phyloP scores from a whole-genome alignment of 1,140 invertebrate species.

The Drosophila mauritiana region DNA sequence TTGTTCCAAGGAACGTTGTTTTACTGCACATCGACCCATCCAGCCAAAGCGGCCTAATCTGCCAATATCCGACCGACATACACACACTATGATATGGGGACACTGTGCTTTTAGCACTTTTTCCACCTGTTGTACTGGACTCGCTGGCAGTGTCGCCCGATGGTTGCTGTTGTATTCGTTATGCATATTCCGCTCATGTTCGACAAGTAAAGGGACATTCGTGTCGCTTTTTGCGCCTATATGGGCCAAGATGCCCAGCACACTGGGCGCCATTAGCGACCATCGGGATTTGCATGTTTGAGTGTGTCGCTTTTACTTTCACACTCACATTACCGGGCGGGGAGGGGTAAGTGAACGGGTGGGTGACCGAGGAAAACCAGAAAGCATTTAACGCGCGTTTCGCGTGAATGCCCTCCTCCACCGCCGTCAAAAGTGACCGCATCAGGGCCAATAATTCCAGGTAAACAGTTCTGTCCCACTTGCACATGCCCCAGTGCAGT shows the following conservation, averaged over 20 bases:
- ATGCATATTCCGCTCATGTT: conserved; percentile 71
- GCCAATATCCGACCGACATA: no score
- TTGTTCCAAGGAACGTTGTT: no score
- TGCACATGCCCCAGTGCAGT: conserved; percentile 23
- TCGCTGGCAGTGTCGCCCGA: conserved; percentile 6
- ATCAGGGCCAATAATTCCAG: conserved; percentile 25
- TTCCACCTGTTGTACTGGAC: conserved; percentile 66
- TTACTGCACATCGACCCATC: no score
- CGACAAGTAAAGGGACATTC: conserved; percentile 73
- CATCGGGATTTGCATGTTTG: conserved; percentile 35
- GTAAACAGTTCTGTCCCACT: conserved; percentile 18
- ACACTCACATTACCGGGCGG: conserved; percentile 44
- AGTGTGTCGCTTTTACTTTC: conserved; percentile 57
- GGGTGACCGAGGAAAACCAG: conserved; percentile 22
- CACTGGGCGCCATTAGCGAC: conserved; percentile 51
- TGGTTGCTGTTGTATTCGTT: conserved; percentile 20
- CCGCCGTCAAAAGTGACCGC: conserved; percentile 29
- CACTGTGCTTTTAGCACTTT: conserved; percentile 30
- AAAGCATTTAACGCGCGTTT: conserved; percentile 70
- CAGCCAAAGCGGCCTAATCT: no score
- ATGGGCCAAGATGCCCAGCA: conserved; percentile 28
- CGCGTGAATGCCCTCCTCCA: conserved; percentile 51
- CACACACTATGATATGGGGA: background rate
- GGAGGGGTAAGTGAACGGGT: background rate
- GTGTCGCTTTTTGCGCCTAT: conserved; percentile 48